A percentile compares a stretch with the other conserved stretches of the same genome.
Evolutionary conservation across 2,113 vertebrate genomes (phyloP).

Genomic region (Vulpes lagopus): DNA sequence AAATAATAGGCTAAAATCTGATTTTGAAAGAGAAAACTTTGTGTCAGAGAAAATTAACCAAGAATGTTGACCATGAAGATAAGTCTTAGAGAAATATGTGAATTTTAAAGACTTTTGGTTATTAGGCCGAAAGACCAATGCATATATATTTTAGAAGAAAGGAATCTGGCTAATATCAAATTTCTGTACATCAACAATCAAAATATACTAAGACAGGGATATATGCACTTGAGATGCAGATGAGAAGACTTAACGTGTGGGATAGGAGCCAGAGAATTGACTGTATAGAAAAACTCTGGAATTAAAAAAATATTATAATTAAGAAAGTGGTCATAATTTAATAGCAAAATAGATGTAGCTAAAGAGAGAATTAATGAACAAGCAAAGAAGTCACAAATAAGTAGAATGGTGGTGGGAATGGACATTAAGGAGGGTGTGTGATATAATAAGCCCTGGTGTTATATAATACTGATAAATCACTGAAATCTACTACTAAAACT

Average conservation of each 20-base stretch:
- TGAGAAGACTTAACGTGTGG: not conserved
- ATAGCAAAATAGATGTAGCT: not conserved
- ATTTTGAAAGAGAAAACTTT: not conserved
- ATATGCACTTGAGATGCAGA: not conserved
- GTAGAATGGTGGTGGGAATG: too few relatives aligned
- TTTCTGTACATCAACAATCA: not conserved
- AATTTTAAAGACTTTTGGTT: not conserved
- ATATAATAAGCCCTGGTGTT: too few relatives aligned
- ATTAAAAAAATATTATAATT: not conserved
- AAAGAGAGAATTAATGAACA: slow-evolving; percentile 21
- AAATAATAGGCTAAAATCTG: not conserved
- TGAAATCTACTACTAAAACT: too few relatives aligned
- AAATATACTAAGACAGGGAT: not conserved
- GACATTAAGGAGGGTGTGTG: too few relatives aligned
- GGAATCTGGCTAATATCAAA: not conserved
- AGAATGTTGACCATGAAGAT: not conserved
- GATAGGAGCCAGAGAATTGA: not conserved
- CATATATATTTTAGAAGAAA: not conserved
- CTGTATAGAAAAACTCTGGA: not conserved
- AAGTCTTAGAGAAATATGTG: not conserved
- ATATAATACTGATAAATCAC: too few relatives aligned
- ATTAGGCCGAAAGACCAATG: not conserved
- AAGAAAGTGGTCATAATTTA: not conserved
- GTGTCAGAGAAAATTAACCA: not conserved
- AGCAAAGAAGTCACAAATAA: not conserved